phyloP scores from a whole-genome alignment of 2,888 invertebrate genomes.

The Mallateleia sp. region DNA sequence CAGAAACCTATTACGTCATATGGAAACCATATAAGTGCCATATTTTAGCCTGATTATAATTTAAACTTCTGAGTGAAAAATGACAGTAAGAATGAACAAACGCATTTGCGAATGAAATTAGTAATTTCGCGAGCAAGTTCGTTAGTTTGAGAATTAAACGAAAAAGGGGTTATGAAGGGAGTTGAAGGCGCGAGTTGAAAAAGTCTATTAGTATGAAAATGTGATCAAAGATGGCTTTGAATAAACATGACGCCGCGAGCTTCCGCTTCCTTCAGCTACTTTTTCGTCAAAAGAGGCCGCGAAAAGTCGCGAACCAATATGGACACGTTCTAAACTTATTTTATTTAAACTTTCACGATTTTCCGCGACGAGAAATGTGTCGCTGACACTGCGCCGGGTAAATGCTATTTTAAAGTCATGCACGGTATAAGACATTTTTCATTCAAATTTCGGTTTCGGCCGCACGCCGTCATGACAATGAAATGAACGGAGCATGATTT shows the following conservation, averaged over 20 bases:
- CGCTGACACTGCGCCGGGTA: constrained; percentile 59
- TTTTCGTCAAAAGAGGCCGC: constrained; percentile 57
- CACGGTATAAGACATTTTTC: constrained; percentile 71
- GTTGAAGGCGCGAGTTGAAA: constrained; percentile 79
- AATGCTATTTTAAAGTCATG: constrained; percentile 78
- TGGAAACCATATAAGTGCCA: no score
- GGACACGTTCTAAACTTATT: constrained; percentile 85
- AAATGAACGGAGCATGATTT: constrained; percentile 65
- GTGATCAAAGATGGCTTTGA: constrained; percentile 85
- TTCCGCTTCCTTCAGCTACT: constrained; percentile 56
- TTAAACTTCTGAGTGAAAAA: no score
- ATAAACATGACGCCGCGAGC: constrained; percentile 83
- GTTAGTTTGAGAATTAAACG: constrained; percentile 31
- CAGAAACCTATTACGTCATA: no score
- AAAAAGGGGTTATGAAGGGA: not conserved
- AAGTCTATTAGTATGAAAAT: constrained; percentile 89
- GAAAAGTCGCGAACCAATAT: constrained; percentile 73
- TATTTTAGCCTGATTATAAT: no score
- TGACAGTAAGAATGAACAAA: no score
- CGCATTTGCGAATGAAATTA: not conserved
- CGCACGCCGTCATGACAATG: constrained; percentile 47
- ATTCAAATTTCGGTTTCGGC: constrained; percentile 69
- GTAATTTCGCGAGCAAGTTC: constrained; percentile 19
- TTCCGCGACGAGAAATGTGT: constrained; percentile 68
- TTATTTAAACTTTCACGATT: constrained; percentile 87